Evolutionary conservation across 30 jellyfish, hydroid and myxozoan genomes (phyloP).

Genomic region (Cassiopea andromeda): DNA sequence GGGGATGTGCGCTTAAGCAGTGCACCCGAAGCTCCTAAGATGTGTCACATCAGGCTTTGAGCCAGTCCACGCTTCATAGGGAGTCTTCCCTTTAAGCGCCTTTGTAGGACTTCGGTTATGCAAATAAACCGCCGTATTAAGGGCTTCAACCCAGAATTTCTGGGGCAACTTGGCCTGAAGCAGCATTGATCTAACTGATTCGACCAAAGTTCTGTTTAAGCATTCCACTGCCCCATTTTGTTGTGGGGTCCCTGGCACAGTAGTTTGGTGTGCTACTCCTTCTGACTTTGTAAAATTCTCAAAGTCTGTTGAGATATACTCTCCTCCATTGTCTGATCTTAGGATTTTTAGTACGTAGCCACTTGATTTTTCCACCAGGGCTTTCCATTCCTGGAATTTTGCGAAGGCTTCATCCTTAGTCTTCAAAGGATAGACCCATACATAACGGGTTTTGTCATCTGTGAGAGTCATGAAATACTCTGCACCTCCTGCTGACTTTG

Average conservation of each 20-base stretch:
- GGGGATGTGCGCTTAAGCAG: constrained; percentile 41
- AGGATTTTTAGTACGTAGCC: constrained; percentile 32
- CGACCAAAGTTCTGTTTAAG: constrained; percentile 10
- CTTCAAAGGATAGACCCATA: constrained; percentile 31
- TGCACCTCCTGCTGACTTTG: constrained; percentile 62
- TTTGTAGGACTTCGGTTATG: constrained; percentile 16
- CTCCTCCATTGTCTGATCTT: constrained; percentile 71
- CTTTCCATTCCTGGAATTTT: constrained; percentile 41
- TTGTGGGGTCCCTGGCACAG: constrained; percentile 47
- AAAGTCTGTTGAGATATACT: constrained; percentile 59
- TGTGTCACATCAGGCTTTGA: constrained; percentile 22
- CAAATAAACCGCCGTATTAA: neutral
- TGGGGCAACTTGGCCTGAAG: constrained; percentile 22
- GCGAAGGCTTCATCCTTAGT: constrained; percentile 44
- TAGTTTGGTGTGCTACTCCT: constrained; percentile 11
- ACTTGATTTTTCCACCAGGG: constrained; percentile 41
- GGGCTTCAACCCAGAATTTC: constrained; percentile 10
- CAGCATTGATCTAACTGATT: constrained; percentile 39
- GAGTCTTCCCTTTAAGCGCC: constrained; percentile 43
- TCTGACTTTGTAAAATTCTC: neutral
- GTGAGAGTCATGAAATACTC: constrained; percentile 48
- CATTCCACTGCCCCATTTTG: constrained; percentile 56
- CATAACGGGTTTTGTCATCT: constrained; percentile 34
- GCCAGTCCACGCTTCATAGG: constrained; percentile 8
- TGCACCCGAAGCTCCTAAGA: constrained; percentile 26